Percentiles rank a stretch among this genome's conserved stretches.
Evolutionary conservation across 2,888 invertebrate species (phyloP).

Genomic region (Megamerina dolium): DNA sequence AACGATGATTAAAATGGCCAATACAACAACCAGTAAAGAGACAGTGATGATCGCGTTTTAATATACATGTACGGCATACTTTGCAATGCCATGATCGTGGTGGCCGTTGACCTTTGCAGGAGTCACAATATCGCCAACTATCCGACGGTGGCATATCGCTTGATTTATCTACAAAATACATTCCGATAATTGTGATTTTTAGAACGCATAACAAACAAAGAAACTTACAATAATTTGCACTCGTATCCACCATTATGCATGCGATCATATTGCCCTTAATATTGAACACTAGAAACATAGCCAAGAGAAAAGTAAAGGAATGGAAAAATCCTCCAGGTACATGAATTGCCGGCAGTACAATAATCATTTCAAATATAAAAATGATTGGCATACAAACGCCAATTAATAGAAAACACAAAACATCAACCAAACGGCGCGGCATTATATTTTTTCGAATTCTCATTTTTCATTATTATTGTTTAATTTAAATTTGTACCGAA

Average conservation of each 20-base stretch:
- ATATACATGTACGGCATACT: constrained; percentile 72
- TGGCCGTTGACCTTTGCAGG: constrained; percentile 66
- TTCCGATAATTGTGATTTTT: neutral
- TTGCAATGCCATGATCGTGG: constrained; percentile 89
- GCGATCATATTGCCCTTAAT: constrained; percentile 71
- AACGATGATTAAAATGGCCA: constrained; percentile 79
- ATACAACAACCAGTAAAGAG: constrained; percentile 82
- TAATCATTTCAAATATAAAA: constrained; percentile 52
- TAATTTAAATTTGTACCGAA: constrained; percentile 1
- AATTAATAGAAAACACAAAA: constrained; percentile 31
- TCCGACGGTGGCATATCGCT: constrained; percentile 21
- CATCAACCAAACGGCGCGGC: constrained; percentile 34
- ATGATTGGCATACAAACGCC: constrained; percentile 31
- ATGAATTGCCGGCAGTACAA: constrained; percentile 66
- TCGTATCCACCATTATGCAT: constrained; percentile 69
- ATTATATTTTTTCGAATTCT: constrained; percentile 30
- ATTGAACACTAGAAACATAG: constrained; percentile 68
- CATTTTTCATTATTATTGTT: constrained; percentile 18
- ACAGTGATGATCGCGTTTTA: constrained; percentile 82
- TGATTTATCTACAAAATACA: neutral
- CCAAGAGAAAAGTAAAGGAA: constrained; percentile 57
- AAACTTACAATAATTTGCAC: constrained; percentile 57
- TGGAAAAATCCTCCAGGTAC: constrained; percentile 52
- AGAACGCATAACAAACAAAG: neutral
- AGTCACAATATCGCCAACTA: constrained; percentile 70